phyloP scores from a whole-genome alignment of 1,140 invertebrate genomes.

The Drosophila kikkawai region DNA sequence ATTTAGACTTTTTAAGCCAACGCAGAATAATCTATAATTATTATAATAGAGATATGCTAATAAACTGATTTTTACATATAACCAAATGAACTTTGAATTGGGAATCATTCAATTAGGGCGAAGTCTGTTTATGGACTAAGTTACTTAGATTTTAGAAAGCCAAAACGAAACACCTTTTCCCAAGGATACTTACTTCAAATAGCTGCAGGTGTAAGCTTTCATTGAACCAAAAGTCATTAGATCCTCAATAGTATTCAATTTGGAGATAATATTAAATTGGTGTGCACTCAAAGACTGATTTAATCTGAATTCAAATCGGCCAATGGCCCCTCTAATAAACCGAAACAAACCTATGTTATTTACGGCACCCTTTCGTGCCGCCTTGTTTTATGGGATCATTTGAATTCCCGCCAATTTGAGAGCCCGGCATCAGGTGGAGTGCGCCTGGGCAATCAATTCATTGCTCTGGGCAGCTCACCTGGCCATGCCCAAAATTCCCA shows the following conservation, averaged over 20 bases:
- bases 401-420: constrained; percentile 27
- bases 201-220: not conserved
- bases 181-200: not conserved
- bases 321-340: constrained; percentile 8
- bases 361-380: constrained; percentile 22
- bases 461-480: constrained; percentile 43
- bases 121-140: not conserved
- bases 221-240: not conserved
- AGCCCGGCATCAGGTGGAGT: constrained; percentile 2
- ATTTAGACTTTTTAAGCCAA: constrained; percentile 60
- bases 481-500: constrained; percentile 11
- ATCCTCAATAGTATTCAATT: constrained; percentile 14
- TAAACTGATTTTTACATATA: constrained; percentile 48
- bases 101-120: constrained; percentile 19
- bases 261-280: constrained; percentile 15
- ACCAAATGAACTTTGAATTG: constrained; percentile 22
- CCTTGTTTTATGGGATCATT: constrained; percentile 2
- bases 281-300: not conserved
- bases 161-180: not conserved
- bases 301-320: constrained; percentile 6
- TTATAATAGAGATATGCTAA: constrained; percentile 56
- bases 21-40: constrained; percentile 36
- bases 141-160: constrained; percentile 11
- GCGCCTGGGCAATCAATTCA: constrained; percentile 33
- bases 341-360: constrained; percentile 11